Conservation (phyloP, 1,140 invertebrate species). For the Penaeus japonicus region DNA sequence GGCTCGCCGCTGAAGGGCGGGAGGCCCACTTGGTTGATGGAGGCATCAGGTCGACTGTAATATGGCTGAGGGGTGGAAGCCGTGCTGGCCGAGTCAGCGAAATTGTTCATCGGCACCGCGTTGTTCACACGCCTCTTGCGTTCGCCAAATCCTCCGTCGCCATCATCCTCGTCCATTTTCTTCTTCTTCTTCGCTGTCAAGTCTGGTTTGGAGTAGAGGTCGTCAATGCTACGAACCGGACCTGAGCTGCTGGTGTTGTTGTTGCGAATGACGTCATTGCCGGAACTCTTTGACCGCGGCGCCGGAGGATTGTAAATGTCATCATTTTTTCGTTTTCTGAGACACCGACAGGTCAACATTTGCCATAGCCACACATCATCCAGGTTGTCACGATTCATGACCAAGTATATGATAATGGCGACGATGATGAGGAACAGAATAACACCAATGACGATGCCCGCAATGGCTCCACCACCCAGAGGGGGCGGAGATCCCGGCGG, state of each 20-base stretch:
- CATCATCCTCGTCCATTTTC: not conserved
- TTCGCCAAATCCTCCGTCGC: slow-evolving; percentile 19
- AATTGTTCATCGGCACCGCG: not conserved
- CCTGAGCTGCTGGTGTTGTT: not conserved
- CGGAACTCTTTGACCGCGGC: not conserved
- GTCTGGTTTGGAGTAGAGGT: slow-evolving; percentile 1
- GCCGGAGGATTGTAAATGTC: not conserved
- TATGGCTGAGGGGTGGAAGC: not conserved
- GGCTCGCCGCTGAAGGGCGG: not conserved
- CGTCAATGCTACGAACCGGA: not conserved
- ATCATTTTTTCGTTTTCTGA: not conserved
- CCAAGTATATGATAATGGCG: not conserved
- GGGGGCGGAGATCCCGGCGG: not conserved
- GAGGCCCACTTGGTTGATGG: slow-evolving; percentile 26
- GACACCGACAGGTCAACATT: slow-evolving; percentile 4
- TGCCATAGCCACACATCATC: slow-evolving; percentile 23
- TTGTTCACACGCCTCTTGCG: not conserved
- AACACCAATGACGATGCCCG: slow-evolving; percentile 2
- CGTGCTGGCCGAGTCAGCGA: not conserved
- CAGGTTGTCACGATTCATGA: slow-evolving; percentile 1
- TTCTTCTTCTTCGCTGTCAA: not conserved
- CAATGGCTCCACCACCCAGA: not conserved
- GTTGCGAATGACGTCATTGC: slow-evolving; percentile 14
- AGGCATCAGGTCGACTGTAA: not conserved
- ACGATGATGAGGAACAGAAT: not conserved